These are phyloP conservation scores for Pammene fasciana DNA, from an alignment of 2,888 invertebrate genomes.

Conservation along the genomic window DNA sequence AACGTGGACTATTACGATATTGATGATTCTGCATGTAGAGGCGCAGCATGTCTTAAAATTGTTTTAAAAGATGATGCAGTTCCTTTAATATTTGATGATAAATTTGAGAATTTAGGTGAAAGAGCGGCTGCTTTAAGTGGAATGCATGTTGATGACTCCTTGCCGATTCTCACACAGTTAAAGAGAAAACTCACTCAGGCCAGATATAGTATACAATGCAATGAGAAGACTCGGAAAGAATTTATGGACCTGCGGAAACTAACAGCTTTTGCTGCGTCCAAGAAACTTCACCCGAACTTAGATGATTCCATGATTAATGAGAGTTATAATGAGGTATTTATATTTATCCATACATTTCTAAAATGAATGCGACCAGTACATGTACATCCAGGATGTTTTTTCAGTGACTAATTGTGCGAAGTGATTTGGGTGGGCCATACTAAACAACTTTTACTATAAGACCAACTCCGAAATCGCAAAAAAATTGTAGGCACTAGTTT, in stretches of 20 bases:
- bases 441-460: too few species aligned
- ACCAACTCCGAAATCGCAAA: too few species aligned
- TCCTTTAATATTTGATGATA: slow-evolving; percentile 68
- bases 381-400: too few species aligned
- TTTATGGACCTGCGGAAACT: slow-evolving; percentile 59
- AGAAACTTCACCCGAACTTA: slow-evolving; percentile 55
- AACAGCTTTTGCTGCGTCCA: slow-evolving; percentile 57
- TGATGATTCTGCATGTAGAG: slow-evolving; percentile 57
- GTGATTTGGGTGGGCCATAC: too few species aligned
- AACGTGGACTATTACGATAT: slow-evolving; percentile 61
- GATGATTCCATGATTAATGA: slow-evolving; percentile 54
- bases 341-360: too few species aligned
- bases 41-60: slow-evolving; percentile 60
- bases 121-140: slow-evolving; percentile 41
- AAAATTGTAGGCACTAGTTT: too few species aligned
- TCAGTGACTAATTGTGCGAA: too few species aligned
- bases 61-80: slow-evolving; percentile 62
- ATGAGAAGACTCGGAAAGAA: slow-evolving; percentile 58
- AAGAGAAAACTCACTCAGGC: slow-evolving; percentile 66
- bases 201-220: slow-evolving; percentile 59
- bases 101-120: slow-evolving; percentile 56
- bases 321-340: slow-evolving; percentile 53
- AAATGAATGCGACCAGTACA: too few species aligned
- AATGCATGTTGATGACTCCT: slow-evolving; percentile 48
- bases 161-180: slow-evolving; percentile 58